phyloP scores from a whole-genome alignment of 2,113 vertebrate species.

The Brachionichthys hirsutus region DNA sequence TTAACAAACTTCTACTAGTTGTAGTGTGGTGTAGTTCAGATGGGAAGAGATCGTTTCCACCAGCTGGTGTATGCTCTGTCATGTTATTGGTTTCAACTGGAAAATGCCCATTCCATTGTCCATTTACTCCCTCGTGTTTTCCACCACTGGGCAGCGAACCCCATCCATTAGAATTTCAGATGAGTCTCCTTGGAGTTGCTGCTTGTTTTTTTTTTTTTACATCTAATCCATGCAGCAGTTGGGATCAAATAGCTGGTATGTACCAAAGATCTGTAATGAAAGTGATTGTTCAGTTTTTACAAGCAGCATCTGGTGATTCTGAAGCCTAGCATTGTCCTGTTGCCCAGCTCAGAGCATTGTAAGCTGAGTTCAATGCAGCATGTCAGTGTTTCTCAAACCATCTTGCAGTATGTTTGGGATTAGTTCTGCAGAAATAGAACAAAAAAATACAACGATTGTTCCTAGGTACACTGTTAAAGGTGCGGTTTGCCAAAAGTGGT shows the following conservation, averaged over 20 bases:
- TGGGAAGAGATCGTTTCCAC: constrained; percentile 55
- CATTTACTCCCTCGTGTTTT: constrained; percentile 19
- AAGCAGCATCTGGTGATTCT: constrained; percentile 36
- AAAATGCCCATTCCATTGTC: constrained; percentile 27
- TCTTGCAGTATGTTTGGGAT: constrained; percentile 33
- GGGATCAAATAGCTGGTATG: constrained; percentile 60
- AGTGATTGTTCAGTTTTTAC: constrained; percentile 66
- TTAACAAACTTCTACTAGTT: constrained; percentile 43
- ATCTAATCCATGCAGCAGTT: constrained; percentile 46
- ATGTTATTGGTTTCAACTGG: constrained; percentile 51
- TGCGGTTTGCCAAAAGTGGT: constrained; percentile 67
- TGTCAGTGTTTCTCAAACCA: constrained; percentile 59
- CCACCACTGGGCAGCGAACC: constrained; percentile 33
- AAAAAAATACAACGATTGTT: constrained; percentile 4
- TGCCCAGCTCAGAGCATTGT: constrained; percentile 36
- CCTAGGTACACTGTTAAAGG: constrained; percentile 53
- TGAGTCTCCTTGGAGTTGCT: constrained; percentile 41
- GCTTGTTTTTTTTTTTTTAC: constrained; percentile 50
- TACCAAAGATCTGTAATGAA: constrained; percentile 76
- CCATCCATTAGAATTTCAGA: constrained; percentile 16
- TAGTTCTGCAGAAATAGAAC: constrained; percentile 33
- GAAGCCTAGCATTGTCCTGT: constrained; percentile 42
- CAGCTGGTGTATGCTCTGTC: constrained; percentile 30
- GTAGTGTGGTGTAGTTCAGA: constrained; percentile 48
- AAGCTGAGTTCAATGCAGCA: constrained; percentile 43